phyloP scores from a whole-genome alignment of 2,888 invertebrate genomes.

The Spilarctia lutea region DNA sequence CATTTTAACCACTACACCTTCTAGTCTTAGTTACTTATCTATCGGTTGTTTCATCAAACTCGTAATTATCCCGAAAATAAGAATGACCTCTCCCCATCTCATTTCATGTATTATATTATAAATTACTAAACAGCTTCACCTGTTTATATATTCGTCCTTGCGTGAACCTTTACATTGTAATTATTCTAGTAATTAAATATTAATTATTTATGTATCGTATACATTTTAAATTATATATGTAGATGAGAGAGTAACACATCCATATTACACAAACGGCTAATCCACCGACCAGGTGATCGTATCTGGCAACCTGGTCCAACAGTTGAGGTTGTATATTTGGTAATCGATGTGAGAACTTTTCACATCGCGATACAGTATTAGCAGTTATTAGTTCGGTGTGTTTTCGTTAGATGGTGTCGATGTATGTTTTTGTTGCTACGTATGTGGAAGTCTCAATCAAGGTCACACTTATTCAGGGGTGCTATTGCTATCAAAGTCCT shows the following conservation, averaged over 20 bases:
- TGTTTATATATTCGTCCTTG: not conserved
- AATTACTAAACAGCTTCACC: not conserved
- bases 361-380: not conserved
- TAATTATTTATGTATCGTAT: not conserved
- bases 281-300: not conserved
- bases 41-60: too few species aligned
- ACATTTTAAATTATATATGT: not conserved
- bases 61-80: too few species aligned
- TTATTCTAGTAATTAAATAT: not conserved
- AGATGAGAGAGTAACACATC: not conserved
- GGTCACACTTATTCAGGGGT: too few species aligned
- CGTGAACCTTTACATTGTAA: not conserved
- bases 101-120: not conserved
- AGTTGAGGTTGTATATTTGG: not conserved
- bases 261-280: not conserved
- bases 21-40: too few species aligned
- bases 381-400: not conserved
- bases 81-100: not conserved
- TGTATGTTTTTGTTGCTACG: not conserved
- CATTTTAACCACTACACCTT: too few species aligned
- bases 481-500: not conserved
- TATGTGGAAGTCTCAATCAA: not conserved
- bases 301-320: not conserved
- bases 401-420: not conserved
- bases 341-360: not conserved